A percentile compares a stretch with the other conserved stretches of the same genome.
These are phyloP conservation scores for Styela clava DNA, from an alignment of 23 tunicate species.

Conservation along the genomic window DNA sequence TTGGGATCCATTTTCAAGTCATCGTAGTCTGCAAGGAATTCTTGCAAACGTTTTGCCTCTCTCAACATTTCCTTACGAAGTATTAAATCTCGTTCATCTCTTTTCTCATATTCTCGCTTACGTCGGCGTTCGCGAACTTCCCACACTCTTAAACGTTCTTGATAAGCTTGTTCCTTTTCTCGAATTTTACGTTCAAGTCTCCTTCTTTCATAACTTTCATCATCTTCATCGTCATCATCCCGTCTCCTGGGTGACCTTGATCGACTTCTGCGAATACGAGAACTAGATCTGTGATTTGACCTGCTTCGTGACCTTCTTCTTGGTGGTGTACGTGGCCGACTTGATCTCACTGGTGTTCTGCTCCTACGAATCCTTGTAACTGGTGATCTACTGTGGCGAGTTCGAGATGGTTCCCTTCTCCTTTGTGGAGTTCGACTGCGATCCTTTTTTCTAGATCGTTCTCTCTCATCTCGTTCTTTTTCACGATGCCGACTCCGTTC, in stretches of 20 bases:
- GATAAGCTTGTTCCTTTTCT: constrained; percentile 95
- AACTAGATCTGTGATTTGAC: constrained; percentile 34
- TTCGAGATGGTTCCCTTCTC: not conserved
- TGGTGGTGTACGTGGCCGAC: constrained; percentile 30
- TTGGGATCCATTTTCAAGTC: constrained; percentile 83
- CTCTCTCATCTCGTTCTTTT: constrained; percentile 41
- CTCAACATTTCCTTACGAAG: constrained; percentile 79
- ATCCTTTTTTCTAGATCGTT: not conserved
- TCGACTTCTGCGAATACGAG: constrained; percentile 24
- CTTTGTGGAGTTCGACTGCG: constrained; percentile 20
- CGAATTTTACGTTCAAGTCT: constrained; percentile 86
- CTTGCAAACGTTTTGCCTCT: constrained; percentile 97
- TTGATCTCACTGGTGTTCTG: constrained; percentile 36
- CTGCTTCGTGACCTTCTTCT: constrained; percentile 39
- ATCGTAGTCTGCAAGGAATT: constrained; percentile 96
- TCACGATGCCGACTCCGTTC: constrained; percentile 26
- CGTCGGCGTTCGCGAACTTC: constrained; percentile 88
- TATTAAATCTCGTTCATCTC: constrained; percentile 53
- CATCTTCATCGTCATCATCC: constrained; percentile 72
- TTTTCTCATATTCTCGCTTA: constrained; percentile 79
- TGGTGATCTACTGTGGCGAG: constrained; percentile 18
- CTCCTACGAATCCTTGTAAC: constrained; percentile 26
- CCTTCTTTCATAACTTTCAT: constrained; percentile 75
- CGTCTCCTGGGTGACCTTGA: constrained; percentile 56
- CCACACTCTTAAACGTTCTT: constrained; percentile 71